Conservation (phyloP, 2,888 invertebrate species). For the Noctua comes region DNA sequence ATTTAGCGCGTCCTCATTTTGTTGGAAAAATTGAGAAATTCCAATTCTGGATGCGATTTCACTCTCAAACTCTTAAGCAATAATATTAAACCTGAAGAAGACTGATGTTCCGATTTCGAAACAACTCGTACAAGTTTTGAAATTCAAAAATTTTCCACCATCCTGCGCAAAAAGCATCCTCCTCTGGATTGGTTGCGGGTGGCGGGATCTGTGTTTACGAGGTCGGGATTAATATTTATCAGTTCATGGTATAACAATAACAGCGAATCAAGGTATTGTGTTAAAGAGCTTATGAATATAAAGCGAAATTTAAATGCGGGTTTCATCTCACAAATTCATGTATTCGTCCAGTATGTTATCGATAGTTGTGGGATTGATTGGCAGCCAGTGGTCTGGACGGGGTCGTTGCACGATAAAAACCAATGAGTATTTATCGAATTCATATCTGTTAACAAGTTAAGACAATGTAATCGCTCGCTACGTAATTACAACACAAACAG, state of each 20-base stretch:
- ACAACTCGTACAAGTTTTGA: conserved; percentile 71
- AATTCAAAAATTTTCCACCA: conserved; percentile 77
- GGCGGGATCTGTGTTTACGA: conserved; percentile 68
- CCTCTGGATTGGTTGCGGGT: conserved; percentile 67
- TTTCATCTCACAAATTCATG: conserved; percentile 79
- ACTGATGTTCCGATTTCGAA: conserved; percentile 75
- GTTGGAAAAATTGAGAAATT: conserved; percentile 78
- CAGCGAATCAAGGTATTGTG: conserved; percentile 81
- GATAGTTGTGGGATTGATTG: conserved; percentile 71
- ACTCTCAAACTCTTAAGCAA: conserved; percentile 71
- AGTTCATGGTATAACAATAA: conserved; percentile 80
- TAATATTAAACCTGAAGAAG: conserved; percentile 73
- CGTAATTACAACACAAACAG: conserved; percentile 76
- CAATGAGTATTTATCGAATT: conserved; percentile 78
- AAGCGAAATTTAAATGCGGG: conserved; percentile 78
- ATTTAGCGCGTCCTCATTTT: conserved; percentile 79
- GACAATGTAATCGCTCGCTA: conserved; percentile 78
- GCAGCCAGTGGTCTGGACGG: conserved; percentile 67
- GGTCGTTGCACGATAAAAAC: conserved; percentile 83
- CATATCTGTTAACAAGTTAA: conserved; percentile 79
- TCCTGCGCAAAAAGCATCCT: conserved; percentile 71
- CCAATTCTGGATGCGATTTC: conserved; percentile 79
- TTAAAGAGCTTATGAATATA: conserved; percentile 84
- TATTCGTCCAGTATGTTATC: conserved; percentile 69
- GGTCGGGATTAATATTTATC: conserved; percentile 83